phyloP scores from a whole-genome alignment of 2,797 vertebrate genomes.

The Anguilla anguilla region DNA sequence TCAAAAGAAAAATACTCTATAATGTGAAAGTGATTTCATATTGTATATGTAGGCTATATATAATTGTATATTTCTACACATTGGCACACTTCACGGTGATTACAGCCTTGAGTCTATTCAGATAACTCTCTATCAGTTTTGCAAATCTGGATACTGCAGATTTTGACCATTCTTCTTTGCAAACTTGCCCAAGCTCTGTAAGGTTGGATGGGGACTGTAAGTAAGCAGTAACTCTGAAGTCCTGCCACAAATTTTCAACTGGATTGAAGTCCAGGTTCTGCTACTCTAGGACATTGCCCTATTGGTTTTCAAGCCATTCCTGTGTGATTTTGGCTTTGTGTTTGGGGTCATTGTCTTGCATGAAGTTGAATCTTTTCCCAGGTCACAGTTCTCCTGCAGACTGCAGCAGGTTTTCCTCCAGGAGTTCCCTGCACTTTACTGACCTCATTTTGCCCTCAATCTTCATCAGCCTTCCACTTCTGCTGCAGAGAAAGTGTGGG shows the following conservation, averaged over 20 bases:
- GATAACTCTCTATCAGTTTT: too few relatives aligned
- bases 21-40: not conserved
- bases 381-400: constrained; percentile 3
- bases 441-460: not conserved
- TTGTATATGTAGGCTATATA: not conserved
- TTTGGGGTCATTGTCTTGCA: too few relatives aligned
- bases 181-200: not conserved
- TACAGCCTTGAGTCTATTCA: constrained; percentile 44
- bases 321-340: not conserved
- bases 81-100: not conserved
- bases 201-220: not conserved
- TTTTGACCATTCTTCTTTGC: not conserved
- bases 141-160: not conserved
- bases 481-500: too few relatives aligned
- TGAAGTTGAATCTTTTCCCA: constrained; percentile 5
- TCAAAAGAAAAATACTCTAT: not conserved
- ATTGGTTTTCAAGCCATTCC: constrained; percentile 3
- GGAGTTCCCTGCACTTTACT: constrained; percentile 19
- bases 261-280: not conserved
- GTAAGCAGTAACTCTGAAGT: not conserved
- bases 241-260: constrained; percentile 3
- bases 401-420: constrained; percentile 1
- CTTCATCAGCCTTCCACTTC: constrained; percentile 5
- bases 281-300: not conserved
- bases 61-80: not conserved